Conservation (phyloP, 2,888 invertebrate genomes). For the Malthinus seriepunctatus region DNA sequence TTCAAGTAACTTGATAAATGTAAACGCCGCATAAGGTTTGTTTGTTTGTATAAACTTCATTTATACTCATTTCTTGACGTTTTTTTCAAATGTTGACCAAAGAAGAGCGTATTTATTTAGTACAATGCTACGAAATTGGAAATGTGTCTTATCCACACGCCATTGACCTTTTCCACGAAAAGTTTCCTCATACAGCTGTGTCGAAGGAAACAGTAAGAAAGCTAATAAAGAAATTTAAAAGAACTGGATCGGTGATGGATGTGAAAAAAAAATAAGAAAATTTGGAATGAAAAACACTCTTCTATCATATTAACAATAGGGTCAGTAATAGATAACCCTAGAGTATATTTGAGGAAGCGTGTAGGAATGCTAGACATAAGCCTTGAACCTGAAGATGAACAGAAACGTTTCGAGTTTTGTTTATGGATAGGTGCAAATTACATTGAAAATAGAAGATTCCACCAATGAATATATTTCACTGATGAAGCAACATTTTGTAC, state of each 20-base stretch:
- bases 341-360: slow-evolving; percentile 6
- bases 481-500: too few species aligned
- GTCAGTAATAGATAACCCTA: background rate
- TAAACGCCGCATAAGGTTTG: too few species aligned
- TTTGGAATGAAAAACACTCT: too few species aligned
- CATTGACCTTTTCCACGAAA: slow-evolving; percentile 8
- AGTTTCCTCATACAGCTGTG: slow-evolving; percentile 1
- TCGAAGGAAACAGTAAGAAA: slow-evolving; percentile 8
- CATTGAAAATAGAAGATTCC: background rate
- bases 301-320: too few species aligned
- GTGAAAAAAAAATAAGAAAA: background rate
- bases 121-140: slow-evolving; percentile 12
- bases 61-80: too few species aligned
- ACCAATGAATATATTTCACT: too few species aligned
- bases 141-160: slow-evolving; percentile 7
- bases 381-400: slow-evolving; percentile 9
- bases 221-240: slow-evolving; percentile 7
- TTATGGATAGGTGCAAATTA: slow-evolving; percentile 6
- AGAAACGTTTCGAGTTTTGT: slow-evolving; percentile 7
- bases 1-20: too few species aligned
- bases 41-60: too few species aligned
- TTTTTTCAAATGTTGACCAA: slow-evolving; percentile 3
- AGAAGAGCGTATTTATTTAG: slow-evolving; percentile 9
- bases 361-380: slow-evolving; percentile 2
- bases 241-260: slow-evolving; percentile 9